Base-by-base conservation (phyloP, 2,797 vertebrate species). In the Pempheris klunzingeri region DNA sequence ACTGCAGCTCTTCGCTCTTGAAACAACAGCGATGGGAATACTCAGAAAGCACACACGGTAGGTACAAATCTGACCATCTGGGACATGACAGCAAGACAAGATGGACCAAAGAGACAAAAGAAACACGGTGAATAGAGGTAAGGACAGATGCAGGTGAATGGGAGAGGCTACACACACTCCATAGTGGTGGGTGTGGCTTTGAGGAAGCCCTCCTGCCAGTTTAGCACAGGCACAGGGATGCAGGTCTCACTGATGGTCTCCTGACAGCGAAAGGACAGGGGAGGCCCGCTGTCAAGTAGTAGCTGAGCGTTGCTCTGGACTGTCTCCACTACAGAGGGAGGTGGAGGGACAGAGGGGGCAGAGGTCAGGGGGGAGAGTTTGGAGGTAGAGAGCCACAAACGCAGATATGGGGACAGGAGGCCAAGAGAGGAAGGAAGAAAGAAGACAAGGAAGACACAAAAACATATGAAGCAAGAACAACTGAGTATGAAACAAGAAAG, bases 161-260 rank as follows among this genome's bases (percentile, higher is more conserved):
- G 93, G 93, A 94, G 88, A 94, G 92, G 92, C 95, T 97, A 98
- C 97, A 98, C 97, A 99, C 97, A 97, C 95, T 98, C 97, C 93
- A 94, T 90, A 80, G 90, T 77, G 94, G 93, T 92, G 93, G 96
- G 95, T 89, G 93, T 93, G 87, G 93, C 91, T 92, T 88, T 94
- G 92, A 92, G 94, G 95, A 87, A 95, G 94, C 94, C 92, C 70
- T 94, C 94, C 95, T 97, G 97, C 96, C 97, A 97, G 96, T 96
- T 95, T 93, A 97, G 95, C 90, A 97, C 95, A 14, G 97, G 98
- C 88, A 99, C 97, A 0, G 96, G 96, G 92, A 98, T 97, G 95
- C 96, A 97, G 92, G 97, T 98, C 96, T 99, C 97, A 94, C 96
- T 97, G 96, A 97, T 95, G 96, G 94, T 95, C 90, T 99, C 97